Evolutionary conservation across 2,113 vertebrate species (phyloP), one percentile per base, ranked within the genome.

Genomic region (Lycocorax pyrrhopterus): DNA sequence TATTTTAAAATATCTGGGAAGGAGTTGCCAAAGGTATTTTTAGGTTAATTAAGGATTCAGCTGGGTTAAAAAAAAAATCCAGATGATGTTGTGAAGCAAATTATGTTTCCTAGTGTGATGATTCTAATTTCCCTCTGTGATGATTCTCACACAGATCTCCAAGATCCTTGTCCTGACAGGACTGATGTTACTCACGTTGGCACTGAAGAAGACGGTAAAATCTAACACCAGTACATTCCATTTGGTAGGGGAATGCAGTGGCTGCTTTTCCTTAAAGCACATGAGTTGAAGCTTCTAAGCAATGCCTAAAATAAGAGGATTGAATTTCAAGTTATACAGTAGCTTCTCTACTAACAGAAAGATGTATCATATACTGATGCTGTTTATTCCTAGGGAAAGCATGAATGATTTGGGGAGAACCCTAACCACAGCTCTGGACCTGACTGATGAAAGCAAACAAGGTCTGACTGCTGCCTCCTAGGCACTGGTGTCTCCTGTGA

Each of bases 31-130:
- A 92, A 91, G 68, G 69, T 73, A 89, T 97, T 97, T 97, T 97
- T 56, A 96, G 97, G 91, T 96, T 97, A 96, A 97, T 97, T 97
- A 97, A 96, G 81, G 86, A 97, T 97, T 97, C 93, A 87, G 18
- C 85, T 89, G 47, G 32, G 49, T 94, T 94, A 77, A 92, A 86
- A 84, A 84, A 90, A 62, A 90, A 94, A 93, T 94, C 89, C 78
- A 85, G 90, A 96, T 94, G 66, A 88, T 74, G 77, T 39, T 74
- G 67, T 78, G 63, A 97, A 71, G 84, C 72, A 94, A 88, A 80
- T 79, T 76, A 89, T 86, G 41, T 63, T 97, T 94, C 96, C 63
- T 91, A 94, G 88, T 87, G 87, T 47, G 46, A 47, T 22, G 46
- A 47, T 47, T 47, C 21, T 47, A 47, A 12, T 88, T 97, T 97